phyloP scores from a whole-genome alignment of 2,113 vertebrate genomes.

The Tonatia bakeri region DNA sequence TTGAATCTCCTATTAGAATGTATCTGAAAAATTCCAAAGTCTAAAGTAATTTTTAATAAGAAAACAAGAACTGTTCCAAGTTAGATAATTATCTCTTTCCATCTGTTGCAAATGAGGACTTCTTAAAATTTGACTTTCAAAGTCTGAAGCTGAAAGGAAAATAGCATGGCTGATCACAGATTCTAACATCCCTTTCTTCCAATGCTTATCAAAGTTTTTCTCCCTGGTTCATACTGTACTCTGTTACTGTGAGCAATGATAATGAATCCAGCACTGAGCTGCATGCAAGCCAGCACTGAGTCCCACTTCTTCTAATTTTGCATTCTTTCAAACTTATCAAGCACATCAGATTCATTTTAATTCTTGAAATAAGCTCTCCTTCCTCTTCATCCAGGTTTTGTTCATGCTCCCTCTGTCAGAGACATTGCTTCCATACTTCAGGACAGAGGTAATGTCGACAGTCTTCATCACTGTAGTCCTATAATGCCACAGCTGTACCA shows the following conservation, averaged over 20 bases:
- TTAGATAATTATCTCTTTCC: not conserved
- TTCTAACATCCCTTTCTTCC: not conserved
- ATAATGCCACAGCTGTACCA: not conserved
- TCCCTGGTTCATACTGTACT: not conserved
- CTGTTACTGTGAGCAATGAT: not conserved
- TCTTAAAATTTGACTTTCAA: not conserved
- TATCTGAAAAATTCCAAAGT: not conserved
- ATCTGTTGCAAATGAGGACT: not conserved
- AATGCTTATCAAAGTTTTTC: not conserved
- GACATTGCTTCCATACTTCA: not conserved
- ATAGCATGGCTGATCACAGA: not conserved
- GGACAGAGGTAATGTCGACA: fast-evolving
- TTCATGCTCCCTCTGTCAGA: not conserved
- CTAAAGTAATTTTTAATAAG: not conserved
- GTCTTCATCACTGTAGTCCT: not conserved
- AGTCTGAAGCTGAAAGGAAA: not conserved
- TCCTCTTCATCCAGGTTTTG: not conserved
- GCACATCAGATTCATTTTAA: not conserved
- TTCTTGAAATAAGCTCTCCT: not conserved
- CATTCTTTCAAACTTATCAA: not conserved
- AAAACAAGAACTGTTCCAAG: not conserved
- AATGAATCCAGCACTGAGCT: not conserved
- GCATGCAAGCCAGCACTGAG: not conserved
- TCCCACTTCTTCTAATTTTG: not conserved
- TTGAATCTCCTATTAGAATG: not conserved